Evolutionary conservation across 92 coral and sea anemone species (phyloP).

Genomic region (Nematostella vectensis): DNA sequence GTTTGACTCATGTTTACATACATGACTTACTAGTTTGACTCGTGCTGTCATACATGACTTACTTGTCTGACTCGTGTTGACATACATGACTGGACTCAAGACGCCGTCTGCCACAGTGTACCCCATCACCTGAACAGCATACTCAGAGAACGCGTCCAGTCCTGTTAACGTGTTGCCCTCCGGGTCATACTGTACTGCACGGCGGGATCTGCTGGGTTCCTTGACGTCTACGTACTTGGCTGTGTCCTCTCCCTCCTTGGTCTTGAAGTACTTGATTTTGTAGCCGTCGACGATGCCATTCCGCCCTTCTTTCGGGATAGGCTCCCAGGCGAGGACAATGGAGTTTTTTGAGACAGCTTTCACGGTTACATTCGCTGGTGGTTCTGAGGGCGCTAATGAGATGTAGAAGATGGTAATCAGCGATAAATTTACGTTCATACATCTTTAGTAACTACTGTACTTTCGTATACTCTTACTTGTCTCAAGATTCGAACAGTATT

Average conservation of each 20-base stretch:
- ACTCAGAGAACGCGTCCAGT: constrained; percentile 37
- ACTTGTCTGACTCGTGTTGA: background rate
- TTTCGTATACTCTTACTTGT: too few species aligned
- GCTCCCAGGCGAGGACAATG: constrained; percentile 32
- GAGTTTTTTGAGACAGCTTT: constrained; percentile 16
- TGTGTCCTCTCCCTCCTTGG: background rate
- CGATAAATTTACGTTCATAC: too few species aligned
- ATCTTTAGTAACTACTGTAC: too few species aligned
- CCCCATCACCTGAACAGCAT: constrained; percentile 33
- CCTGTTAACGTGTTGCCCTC: constrained; percentile 16
- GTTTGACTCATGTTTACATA: too few species aligned
- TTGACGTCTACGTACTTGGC: background rate
- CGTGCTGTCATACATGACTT: too few species aligned
- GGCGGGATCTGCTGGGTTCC: constrained; percentile 1
- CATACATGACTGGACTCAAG: constrained; percentile 26
- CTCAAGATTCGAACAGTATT: too few species aligned
- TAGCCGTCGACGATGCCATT: constrained; percentile 56
- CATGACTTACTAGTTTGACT: too few species aligned
- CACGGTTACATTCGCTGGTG: constrained; percentile 34
- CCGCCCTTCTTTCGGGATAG: constrained; percentile 18
- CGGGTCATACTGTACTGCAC: constrained; percentile 13
- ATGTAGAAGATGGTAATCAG: too few species aligned
- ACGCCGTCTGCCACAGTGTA: constrained; percentile 44
- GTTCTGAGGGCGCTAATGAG: constrained; percentile 32
- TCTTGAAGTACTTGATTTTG: constrained; percentile 16